Evolutionary conservation across 2,113 vertebrate species (phyloP), one percentile per base, ranked within the genome.

Genomic region (Gymnarchus niloticus): DNA sequence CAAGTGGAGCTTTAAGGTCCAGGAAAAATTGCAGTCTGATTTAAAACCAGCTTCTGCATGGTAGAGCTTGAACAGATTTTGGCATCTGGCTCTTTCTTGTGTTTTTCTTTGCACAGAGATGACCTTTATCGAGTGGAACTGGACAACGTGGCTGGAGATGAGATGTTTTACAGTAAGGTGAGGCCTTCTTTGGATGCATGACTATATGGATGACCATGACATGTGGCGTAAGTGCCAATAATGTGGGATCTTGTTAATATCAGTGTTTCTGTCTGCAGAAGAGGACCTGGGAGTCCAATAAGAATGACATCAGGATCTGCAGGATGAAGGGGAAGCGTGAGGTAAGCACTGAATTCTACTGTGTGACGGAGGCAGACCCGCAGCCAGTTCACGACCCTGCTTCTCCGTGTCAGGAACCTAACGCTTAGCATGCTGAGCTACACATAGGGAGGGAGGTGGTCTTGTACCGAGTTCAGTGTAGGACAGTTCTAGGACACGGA

Each of bases 291-390:
- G 95, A 91, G 88, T 98, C 98, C 0, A 98, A 97, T 88, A 96
- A 96, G 90, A 96, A 97, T 1, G 97, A 99, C 93, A 98, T 99
- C 91, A 93, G 95, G 89, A 97, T 98, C 92, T 99, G 98, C 90
- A 92, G 96, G 73, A 98, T 99, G 98, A 99, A 98, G 92, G 98
- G 98, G 87, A 99, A 99, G 61, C 97, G 96, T 17, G 97, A 98
- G 96, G 97, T 99, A 88, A 81, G 87, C 2, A 7, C n/a, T 0
- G 12, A 23, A 44, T 6, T 14, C 48, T 52, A n/a, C 6, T 6
- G 2, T 77, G n/a, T n/a, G 49, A 17, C 14, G 28, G 49, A 14
- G 3, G 17, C 21, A 7, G 21, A 17, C 12, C 6, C 21, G 48
- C n/a, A 14, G 12, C 41, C 12, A 6, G 52, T 0, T 4, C 33